Conservation (phyloP, 1,140 invertebrate species). For the Psilanteris sp. region DNA sequence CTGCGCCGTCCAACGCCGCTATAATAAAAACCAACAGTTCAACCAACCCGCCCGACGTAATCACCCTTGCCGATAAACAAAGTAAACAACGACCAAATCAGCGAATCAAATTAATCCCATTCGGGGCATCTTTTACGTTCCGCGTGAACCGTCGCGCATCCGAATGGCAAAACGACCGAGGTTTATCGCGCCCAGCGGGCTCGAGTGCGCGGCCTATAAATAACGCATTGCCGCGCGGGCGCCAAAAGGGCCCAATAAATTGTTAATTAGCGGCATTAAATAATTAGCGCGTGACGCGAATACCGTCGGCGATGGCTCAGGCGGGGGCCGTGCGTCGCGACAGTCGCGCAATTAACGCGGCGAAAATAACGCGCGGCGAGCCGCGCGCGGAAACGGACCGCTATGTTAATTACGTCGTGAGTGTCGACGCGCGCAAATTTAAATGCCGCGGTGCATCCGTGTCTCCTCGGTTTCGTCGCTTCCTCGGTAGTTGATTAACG, state of each 20-base stretch:
- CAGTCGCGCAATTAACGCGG: conserved; percentile 39
- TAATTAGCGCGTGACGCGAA: conserved; percentile 47
- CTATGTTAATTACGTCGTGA: conserved; percentile 55
- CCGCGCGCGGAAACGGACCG: conserved; percentile 20
- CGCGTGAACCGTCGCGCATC: no score
- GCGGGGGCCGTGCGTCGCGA: conserved; percentile 26
- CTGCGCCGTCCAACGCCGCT: no score
- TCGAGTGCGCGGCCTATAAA: conserved; percentile 34
- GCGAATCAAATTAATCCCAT: conserved; percentile 10
- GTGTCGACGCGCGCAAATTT: conserved; percentile 36
- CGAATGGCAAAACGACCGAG: conserved; percentile 17
- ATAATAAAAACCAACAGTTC: no score
- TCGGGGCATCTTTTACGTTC: conserved; percentile 11
- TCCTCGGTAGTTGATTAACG: conserved; percentile 54
- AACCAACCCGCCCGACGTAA: no score
- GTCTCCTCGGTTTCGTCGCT: conserved; percentile 42
- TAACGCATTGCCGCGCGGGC: conserved; percentile 24
- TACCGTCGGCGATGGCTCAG: conserved; percentile 31
- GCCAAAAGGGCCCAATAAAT: conserved; percentile 37
- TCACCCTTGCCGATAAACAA: no score
- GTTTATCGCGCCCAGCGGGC: conserved; percentile 27
- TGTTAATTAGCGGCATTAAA: conserved; percentile 51
- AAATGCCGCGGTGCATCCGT: no score
- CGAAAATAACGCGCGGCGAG: conserved; percentile 14
- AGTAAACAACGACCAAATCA: no score